These are phyloP conservation scores for Indicator maculatus DNA, from an alignment of 2,113 vertebrate species.

Conservation along the genomic window DNA sequence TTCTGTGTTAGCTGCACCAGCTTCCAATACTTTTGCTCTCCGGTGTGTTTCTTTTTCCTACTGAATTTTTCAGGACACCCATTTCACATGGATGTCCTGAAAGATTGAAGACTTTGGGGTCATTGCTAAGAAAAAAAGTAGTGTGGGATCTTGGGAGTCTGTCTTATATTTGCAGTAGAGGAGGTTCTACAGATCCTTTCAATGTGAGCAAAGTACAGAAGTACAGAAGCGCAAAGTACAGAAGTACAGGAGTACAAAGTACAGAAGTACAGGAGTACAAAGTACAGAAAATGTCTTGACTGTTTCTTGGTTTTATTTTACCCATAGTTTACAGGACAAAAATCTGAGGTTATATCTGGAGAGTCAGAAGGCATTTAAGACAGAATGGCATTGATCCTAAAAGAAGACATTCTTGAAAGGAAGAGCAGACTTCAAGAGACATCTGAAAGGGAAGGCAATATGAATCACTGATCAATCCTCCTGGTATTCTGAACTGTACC, in stretches of 20 bases:
- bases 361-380: not conserved
- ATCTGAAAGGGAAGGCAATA: not conserved
- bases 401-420: not conserved
- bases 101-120: not conserved
- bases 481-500: not conserved
- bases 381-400: not conserved
- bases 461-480: not conserved
- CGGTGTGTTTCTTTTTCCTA: fast-evolving
- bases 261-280: no score
- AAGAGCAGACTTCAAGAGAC: not conserved
- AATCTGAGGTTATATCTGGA: not conserved
- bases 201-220: not conserved
- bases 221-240: no score
- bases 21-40: not conserved
- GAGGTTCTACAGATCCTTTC: not conserved
- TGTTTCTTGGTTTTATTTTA: not conserved
- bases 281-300: not conserved
- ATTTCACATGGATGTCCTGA: not conserved
- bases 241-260: no score
- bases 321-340: not conserved
- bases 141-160: not conserved
- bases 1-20: not conserved
- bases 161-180: not conserved
- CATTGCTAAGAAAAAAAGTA: not conserved
- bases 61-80: not conserved